These are phyloP conservation scores for Caenorhabditis wallacei DNA, from an alignment of 2,888 invertebrate species.

Conservation along the genomic window DNA sequence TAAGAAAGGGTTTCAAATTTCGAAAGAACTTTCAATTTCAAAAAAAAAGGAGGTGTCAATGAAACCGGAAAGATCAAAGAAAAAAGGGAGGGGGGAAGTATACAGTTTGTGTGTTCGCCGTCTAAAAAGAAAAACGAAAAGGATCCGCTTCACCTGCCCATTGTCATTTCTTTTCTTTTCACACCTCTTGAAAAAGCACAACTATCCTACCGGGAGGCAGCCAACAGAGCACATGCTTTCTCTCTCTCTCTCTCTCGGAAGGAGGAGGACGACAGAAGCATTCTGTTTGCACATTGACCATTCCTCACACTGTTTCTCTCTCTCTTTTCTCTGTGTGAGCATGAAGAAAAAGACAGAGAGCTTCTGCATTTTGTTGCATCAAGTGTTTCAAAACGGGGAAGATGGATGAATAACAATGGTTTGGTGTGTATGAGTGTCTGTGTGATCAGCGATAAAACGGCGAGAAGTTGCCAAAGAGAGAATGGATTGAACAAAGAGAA, in stretches of 20 bases:
- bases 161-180: conserved; percentile 51
- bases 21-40: conserved; percentile 4
- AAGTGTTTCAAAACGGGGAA: conserved; percentile 57
- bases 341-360: conserved; percentile 43
- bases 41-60: conserved; percentile 31
- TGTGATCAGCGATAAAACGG: conserved; percentile 6
- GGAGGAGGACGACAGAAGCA: conserved; percentile 6
- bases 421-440: conserved; percentile 20
- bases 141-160: conserved; percentile 47
- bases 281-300: conserved; percentile 50
- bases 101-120: conserved; percentile 43
- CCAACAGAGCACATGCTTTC: conserved; percentile 56
- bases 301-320: conserved; percentile 29
- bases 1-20: conserved; percentile 31
- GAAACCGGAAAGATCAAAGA: conserved; percentile 55
- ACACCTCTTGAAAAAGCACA: conserved; percentile 40
- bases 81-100: conserved; percentile 9
- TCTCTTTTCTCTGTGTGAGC: conserved; percentile 33
- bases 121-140: conserved; percentile 30
- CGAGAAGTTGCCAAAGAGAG: conserved; percentile 42
- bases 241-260: no score
- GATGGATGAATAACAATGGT: conserved; percentile 58
- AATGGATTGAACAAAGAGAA: neutral
- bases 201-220: conserved; percentile 15
- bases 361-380: conserved; percentile 43